Conservation (phyloP, 2,888 invertebrate species). For the Axea sp. region DNA sequence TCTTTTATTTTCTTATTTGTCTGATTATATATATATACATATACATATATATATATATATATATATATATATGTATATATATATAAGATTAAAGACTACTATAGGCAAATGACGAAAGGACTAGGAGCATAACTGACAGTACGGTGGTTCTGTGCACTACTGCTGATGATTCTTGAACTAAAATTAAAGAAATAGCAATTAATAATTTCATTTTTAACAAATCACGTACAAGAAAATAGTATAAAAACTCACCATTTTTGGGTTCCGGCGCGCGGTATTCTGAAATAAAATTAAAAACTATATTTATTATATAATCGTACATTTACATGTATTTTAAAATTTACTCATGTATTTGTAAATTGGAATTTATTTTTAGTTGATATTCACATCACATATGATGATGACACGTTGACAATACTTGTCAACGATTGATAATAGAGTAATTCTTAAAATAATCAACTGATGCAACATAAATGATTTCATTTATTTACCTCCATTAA, state of each 20-base stretch:
- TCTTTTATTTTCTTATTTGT: background rate
- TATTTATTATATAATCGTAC: background rate
- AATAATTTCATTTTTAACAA: no score
- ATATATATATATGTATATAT: conserved; percentile 69
- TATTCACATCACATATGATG: no score
- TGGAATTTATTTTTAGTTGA: no score
- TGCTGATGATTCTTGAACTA: conserved; percentile 26
- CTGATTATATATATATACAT: background rate
- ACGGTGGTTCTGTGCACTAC: conserved; percentile 60
- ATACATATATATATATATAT: conserved; percentile 15
- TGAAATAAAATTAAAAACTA: conserved; percentile 54
- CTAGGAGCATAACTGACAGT: conserved; percentile 67
- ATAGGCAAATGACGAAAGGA: conserved; percentile 70
- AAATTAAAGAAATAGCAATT: conserved; percentile 22
- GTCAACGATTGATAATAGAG: no score
- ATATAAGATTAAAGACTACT: conserved; percentile 71
- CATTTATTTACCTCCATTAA: conserved; percentile 69
- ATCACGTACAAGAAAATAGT: no score
- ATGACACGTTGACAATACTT: no score
- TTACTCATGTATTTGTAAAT: no score
- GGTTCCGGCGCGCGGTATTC: conserved; percentile 62
- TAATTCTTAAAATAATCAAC: no score
- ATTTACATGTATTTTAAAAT: no score
- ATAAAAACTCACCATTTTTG: conserved; percentile 66
- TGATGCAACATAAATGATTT: no score